phyloP scores from a whole-genome alignment of 2,797 vertebrate species.

The Enteromius argenteus region DNA sequence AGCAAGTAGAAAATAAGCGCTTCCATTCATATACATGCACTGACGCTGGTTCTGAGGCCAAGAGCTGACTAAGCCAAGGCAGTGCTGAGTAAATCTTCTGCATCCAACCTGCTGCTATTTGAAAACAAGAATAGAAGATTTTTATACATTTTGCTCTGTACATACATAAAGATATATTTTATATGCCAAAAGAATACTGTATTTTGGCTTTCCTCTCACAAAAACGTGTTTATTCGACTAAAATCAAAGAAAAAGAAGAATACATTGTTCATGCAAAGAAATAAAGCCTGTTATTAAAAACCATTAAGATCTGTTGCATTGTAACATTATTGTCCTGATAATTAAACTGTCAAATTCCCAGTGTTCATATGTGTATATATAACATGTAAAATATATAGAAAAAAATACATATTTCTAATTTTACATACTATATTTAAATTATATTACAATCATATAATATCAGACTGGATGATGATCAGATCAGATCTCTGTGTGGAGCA shows the following conservation, averaged over 20 bases:
- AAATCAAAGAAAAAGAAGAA: neutral
- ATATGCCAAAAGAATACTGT: neutral
- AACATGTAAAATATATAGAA: no score
- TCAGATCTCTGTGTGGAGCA: no score
- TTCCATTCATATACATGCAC: slow-evolving; percentile 18
- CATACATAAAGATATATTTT: neutral
- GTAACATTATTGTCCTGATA: neutral
- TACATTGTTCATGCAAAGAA: neutral
- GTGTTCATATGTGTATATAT: no score
- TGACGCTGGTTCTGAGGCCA: slow-evolving; percentile 15
- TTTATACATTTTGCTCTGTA: neutral
- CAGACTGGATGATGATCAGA: no score
- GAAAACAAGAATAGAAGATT: slow-evolving; percentile 6
- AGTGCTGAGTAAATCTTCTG: slow-evolving; percentile 21
- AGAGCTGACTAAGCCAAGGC: slow-evolving; percentile 34
- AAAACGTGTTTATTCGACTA: neutral
- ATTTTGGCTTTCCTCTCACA: neutral
- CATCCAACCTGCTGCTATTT: slow-evolving; percentile 13
- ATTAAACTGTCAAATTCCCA: neutral
- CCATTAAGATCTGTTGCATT: neutral
- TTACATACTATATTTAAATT: no score
- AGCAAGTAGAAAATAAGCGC: slow-evolving; percentile 2
- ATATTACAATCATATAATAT: no score
- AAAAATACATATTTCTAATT: no score
- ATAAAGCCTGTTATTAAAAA: neutral